Evolutionary conservation across 2,797 vertebrate species (phyloP).

Genomic region (Tachyglossus aculeatus): DNA sequence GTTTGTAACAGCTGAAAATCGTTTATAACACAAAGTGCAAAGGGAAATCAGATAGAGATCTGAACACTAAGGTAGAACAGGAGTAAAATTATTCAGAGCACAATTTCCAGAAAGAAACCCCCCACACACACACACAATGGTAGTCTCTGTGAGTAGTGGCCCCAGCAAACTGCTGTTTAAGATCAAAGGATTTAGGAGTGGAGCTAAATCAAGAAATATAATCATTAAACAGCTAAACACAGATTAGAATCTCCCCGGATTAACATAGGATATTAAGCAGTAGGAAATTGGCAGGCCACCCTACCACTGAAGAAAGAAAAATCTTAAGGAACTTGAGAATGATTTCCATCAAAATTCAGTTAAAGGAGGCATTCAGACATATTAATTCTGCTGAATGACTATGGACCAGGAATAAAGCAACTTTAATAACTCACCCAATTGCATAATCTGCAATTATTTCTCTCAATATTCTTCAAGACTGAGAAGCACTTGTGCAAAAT

Average conservation of each 20-base stretch:
- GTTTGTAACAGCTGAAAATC: conserved; percentile 28
- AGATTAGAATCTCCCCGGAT: conserved; percentile 46
- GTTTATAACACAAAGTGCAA: conserved; percentile 27
- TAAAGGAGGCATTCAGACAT: background rate
- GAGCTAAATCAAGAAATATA: conserved; percentile 34
- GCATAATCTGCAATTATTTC: background rate
- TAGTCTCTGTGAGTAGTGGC: conserved; percentile 25
- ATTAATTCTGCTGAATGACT: background rate
- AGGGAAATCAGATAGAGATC: conserved; percentile 35
- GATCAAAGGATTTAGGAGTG: conserved; percentile 45
- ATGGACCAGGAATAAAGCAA: too few species aligned
- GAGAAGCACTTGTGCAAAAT: background rate
- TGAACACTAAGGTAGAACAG: conserved; percentile 29
- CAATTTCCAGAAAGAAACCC: conserved; percentile 2
- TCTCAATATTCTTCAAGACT: background rate
- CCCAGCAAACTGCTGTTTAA: background rate
- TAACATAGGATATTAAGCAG: conserved; percentile 27
- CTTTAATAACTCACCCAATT: background rate
- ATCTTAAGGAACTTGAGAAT: background rate
- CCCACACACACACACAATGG: conserved; percentile 20
- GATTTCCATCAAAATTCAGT: too few species aligned
- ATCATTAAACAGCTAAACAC: conserved; percentile 35
- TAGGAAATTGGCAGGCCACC: conserved; percentile 13
- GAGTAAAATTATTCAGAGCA: conserved; percentile 42
- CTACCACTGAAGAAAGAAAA: conserved; percentile 1